A percentile compares a stretch with the other conserved stretches of the same genome.
These are phyloP conservation scores for Syngnathus acus DNA, from an alignment of 2,797 vertebrate species.

Conservation along the genomic window DNA sequence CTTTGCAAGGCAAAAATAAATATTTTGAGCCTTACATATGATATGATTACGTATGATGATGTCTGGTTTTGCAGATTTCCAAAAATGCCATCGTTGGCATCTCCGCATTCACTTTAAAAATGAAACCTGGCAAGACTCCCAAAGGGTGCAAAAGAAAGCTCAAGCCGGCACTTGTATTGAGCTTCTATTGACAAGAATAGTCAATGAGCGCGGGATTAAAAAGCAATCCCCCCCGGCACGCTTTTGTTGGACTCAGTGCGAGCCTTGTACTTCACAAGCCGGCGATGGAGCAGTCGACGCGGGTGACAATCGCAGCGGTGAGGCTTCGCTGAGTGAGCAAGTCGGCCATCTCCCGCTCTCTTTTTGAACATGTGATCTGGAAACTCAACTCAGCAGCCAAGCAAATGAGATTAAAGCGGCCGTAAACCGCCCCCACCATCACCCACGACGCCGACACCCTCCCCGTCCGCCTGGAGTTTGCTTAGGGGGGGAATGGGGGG, in stretches of 20 bases:
- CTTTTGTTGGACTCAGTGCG: constrained; percentile 69
- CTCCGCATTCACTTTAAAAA: constrained; percentile 78
- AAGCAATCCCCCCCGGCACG: constrained; percentile 71
- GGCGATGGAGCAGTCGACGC: constrained; percentile 67
- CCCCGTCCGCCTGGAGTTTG: constrained; percentile 56
- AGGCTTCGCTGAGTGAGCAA: constrained; percentile 66
- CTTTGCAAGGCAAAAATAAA: too few species aligned
- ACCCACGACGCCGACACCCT: constrained; percentile 9
- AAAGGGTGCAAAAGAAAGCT: constrained; percentile 58
- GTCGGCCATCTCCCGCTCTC: constrained; percentile 51
- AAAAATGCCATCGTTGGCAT: constrained; percentile 67
- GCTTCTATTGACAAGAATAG: constrained; percentile 76
- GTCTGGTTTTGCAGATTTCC: constrained; percentile 11
- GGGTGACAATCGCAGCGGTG: constrained; percentile 70
- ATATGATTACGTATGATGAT: too few species aligned
- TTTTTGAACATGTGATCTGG: constrained; percentile 68
- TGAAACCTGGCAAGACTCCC: constrained; percentile 76
- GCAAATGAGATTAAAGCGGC: constrained; percentile 77
- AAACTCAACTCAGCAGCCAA: constrained; percentile 74
- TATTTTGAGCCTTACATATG: too few species aligned
- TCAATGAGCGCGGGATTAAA: constrained; percentile 77
- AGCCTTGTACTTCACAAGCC: constrained; percentile 72
- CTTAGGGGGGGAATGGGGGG: constrained; percentile 53
- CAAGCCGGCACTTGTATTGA: constrained; percentile 76
- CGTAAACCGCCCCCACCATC: constrained; percentile 50